Base-by-base conservation (phyloP, 2,113 vertebrate species). In the Falcunculus frontatus region DNA sequence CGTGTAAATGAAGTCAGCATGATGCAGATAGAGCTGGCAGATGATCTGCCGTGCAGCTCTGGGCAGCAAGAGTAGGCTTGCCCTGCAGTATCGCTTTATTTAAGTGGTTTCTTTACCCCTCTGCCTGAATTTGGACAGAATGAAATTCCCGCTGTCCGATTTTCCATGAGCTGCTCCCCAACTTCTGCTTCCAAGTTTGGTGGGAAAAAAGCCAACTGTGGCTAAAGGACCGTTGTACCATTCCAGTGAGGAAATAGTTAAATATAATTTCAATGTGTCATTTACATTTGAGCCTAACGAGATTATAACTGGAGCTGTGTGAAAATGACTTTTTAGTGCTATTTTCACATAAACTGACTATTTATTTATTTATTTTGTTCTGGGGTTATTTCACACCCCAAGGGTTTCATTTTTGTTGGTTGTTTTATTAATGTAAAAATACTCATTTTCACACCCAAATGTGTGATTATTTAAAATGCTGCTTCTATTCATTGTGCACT, bases 1-100 rank as follows among this genome's bases (percentile, higher is more conserved):
- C 0, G 96, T 98, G 98, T 96, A 98, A 98, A 98, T 98, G 97
- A 98, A 98, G 97, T 95, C 98, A 98, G 98, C 97, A 23, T 96
- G 98, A 93, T 94, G 96, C 94, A 96, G 93, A 84, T 55, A 63
- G 86, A 89, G 55, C 90, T 94, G 96, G 80, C 89, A 97, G 97
- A 95, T 95, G 81, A 95, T 96, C 89, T 96, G 89, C 90, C 92
- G 57, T 75, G 47, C 87, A 78, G 73, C 57, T 88, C 76, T 20
- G 92, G 92, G 78, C 52, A 87, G 96, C 98, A 97, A 95, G 98
- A 97, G 95, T 56, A 86, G 98, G 90, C 98, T 98, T 98, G 98
- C 95, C 96, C 92, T 86, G 77, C 73, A 91, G 91, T 90, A 94
- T 80, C 84, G 39, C 86, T 84, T 96, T 13, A 65, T 27, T 32